phyloP scores from a whole-genome alignment of 1,140 invertebrate species.

The Anadara kagoshimensis region DNA sequence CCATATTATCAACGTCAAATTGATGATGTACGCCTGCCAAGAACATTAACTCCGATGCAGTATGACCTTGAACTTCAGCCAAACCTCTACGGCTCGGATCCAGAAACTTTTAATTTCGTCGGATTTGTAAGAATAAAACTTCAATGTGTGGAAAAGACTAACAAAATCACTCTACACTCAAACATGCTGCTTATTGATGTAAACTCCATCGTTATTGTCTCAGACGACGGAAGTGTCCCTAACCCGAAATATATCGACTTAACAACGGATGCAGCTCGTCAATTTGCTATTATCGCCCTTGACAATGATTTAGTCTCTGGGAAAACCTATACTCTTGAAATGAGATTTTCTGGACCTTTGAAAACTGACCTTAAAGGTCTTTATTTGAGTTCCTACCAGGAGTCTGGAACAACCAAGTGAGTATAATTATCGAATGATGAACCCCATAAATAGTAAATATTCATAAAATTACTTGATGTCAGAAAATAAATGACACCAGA shows the following conservation, averaged over 20 bases:
- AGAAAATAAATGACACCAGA: too few species aligned
- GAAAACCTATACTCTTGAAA: constrained; percentile 78
- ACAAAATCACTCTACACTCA: constrained; percentile 81
- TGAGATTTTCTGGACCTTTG: constrained; percentile 81
- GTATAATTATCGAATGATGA: constrained; percentile 5
- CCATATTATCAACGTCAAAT: too few species aligned
- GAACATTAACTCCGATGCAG: constrained; percentile 51
- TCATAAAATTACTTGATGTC: too few species aligned
- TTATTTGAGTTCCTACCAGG: constrained; percentile 57
- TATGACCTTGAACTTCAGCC: constrained; percentile 65
- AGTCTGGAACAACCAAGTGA: constrained; percentile 47
- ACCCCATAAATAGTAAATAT: too few species aligned
- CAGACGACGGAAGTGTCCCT: background rate
- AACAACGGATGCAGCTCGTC: constrained; percentile 76
- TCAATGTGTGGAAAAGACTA: constrained; percentile 76
- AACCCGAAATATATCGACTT: background rate
- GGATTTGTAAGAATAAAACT: constrained; percentile 84
- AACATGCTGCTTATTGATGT: constrained; percentile 46
- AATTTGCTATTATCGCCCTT: constrained; percentile 80
- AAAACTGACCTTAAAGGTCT: constrained; percentile 79
- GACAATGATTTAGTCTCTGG: constrained; percentile 74
- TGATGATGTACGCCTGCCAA: constrained; percentile 56
- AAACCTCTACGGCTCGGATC: constrained; percentile 52
- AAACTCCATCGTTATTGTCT: constrained; percentile 1
- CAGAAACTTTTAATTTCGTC: constrained; percentile 76